Base-by-base conservation (phyloP, 2,888 invertebrate species). In the Drosophila niveifrons region DNA sequence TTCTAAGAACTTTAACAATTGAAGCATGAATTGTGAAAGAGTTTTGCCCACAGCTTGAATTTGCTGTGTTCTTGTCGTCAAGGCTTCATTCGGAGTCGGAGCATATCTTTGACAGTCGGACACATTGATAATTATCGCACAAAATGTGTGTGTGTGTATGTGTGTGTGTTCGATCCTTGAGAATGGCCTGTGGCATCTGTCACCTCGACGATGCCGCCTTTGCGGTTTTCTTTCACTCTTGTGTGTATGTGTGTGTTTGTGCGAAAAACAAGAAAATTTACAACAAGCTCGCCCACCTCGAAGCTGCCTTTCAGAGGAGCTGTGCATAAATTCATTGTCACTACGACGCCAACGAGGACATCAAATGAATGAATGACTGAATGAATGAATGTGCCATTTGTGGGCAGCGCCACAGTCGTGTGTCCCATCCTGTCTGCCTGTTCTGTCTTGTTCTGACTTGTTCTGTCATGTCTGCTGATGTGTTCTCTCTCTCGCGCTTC, bases 241-340 rank as follows among this genome's bases (percentile, higher is more conserved):
- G 75, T 23, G 23, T 23, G 23, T 23, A 6, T 1, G 23, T 23
- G 6, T 23, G 23, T 1, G 23, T 23, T 1, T 23, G 23, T 67
- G 75, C 66, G 72, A 66, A 70, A 76, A 82, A 80, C 80, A 82
- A 75, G 78, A 43, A 82, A 68, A 78, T 78, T 85, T 80, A 72
- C 85, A 82, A 67, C 66, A 63, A 58, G 62, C 56, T 74, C 43
- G 28, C 51, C 44, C 57, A 48, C 36, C 57, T 7, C 55, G 23
- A 48, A 29, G 50, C 36, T 31, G 31, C 10, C 31, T 31, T 9
- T 28, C 36, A 23, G 23, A 23, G 23, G 61, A 50, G 18, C 57
- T 84, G 80, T 82, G 82, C 83, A 82, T 82, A 82, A 82, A 82
- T 85, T 82, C 83, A 85, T 85, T 82, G 86, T 85, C 73, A 85